Base-by-base conservation (phyloP, 2,888 invertebrate genomes). In the Aelia acuminata region DNA sequence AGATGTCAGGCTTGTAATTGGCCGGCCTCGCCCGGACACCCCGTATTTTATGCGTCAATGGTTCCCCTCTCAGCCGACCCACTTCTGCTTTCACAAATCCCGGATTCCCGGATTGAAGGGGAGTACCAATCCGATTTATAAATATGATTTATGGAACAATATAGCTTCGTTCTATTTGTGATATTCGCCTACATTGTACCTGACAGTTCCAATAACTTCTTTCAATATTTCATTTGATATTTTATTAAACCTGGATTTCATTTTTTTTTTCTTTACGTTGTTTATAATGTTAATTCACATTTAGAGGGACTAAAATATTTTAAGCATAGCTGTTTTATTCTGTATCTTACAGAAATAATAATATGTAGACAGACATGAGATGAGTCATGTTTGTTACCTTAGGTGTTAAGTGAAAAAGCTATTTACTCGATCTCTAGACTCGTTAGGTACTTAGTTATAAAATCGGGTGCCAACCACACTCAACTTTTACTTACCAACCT, bases 21-120 rank as follows among this genome's bases (percentile, higher is more conserved):
- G 87, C 70, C 87, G 39, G 50, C 22, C 22, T 20, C 43, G 47
- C 31, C 43, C 43, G 63, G 70, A 70, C 43, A 57, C 39, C 87
- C 63, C 87, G 87, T 63, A 87, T 87, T 87, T 87, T 87, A 87
- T 87, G 87, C 87, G 87, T 87, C 87, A 87, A 87, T 87, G 87
- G 87, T 26, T 57, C n/a, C 80, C 80, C 80, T 47, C 80, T 22
- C 39, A n/a, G 22, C 80, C 80, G 80, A 50, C 50, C 85, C 39
- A 49, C 80, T 80, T 80, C 80, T 80, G 50, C 85, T 85, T 53
- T 85, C 85, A 85, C 85, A 85, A 85, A 85, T 85, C 85, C 57
- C 15, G 85, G 85, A 85, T 85, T 85, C 85, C 50, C 84, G 35
- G 85, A 84, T 84, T 84, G 50, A 84, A 50, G 50, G 84, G 48